Base-by-base conservation (phyloP, 2,888 invertebrate species). In the Cephus runcator region DNA sequence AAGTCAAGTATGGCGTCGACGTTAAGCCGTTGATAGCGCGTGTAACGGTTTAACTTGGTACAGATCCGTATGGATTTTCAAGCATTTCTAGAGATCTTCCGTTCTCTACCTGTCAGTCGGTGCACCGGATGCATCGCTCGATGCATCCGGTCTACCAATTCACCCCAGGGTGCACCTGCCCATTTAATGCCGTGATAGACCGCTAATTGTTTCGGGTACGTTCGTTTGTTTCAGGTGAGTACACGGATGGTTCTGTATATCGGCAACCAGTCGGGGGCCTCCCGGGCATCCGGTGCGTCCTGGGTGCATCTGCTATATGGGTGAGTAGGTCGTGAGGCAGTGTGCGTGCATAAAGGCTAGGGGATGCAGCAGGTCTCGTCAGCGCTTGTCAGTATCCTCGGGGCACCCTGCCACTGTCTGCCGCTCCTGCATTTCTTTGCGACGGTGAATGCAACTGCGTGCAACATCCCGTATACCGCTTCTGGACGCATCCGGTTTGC, bases 141-240 rank as follows among this genome's bases (percentile, higher is more conserved):
- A 23, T 56, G 56, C 56, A 15, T 56, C 9, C 9, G 23, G 12
- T 31, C 31, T 11, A 12, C 31, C 33, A 34, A 71, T 71, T 31
- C 71, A 31, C 15, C 71, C 23, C 56, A 56, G 56, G 71, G 31
- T 15, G 71, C 71, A 71, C 9, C 9, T 71, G 23, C 71, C 71
- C 31, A 33, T 33, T 71, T 33, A 31, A 71, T 4, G 71, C 3
- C 23, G 31, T 31, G 71, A 56, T 56, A 56, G 56, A 9, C 33
- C 31, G 71, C 33, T 71, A 71, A 71, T 71, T 71, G 71, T 15
- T 71, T 71, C 71, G 31, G 9, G 71, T 34, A 71, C 33, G 12
- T 71, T 30, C 33, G 23, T 31, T 34, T 71, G 71, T 71, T 71
- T 71, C 71, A 71, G 71, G 71, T 71, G 71, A 71, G 71, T 71